phyloP scores from a whole-genome alignment of 2,797 vertebrate species.

The Buphagus erythrorhynchus region DNA sequence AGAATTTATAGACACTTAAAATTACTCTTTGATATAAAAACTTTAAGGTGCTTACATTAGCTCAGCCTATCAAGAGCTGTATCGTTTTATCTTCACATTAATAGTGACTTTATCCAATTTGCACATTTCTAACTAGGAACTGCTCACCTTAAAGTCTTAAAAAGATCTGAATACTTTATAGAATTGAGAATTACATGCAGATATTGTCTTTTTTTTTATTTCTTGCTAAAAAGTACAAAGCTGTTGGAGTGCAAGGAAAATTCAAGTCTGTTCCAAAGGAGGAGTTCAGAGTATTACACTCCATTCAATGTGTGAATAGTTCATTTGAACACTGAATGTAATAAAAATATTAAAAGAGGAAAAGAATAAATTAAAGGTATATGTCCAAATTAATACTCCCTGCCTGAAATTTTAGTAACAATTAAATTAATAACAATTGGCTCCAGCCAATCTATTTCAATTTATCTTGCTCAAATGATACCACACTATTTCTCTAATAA shows the following conservation, averaged over 20 bases:
- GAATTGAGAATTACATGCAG: neutral
- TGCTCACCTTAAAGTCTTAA: neutral
- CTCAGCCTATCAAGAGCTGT: neutral
- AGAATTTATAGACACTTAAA: neutral
- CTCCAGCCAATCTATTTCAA: neutral
- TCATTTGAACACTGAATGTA: neutral
- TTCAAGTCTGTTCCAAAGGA: neutral
- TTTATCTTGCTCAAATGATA: neutral
- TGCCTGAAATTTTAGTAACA: neutral
- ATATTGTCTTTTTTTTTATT: neutral
- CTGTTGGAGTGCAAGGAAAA: neutral
- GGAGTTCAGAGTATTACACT: neutral
- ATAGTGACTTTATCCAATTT: neutral
- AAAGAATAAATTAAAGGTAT: neutral
- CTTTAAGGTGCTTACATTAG: neutral
- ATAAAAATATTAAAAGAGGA: neutral
- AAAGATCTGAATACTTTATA: neutral
- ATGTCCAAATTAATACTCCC: neutral
- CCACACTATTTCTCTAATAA: neutral
- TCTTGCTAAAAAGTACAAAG: neutral
- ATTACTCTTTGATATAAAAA: neutral
- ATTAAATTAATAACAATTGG: too few species aligned
- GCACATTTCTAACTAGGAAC: neutral
- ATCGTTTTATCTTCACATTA: neutral
- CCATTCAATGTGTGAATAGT: neutral